Base-by-base conservation (phyloP, 2,888 invertebrate genomes). In the Saturnia japonica region DNA sequence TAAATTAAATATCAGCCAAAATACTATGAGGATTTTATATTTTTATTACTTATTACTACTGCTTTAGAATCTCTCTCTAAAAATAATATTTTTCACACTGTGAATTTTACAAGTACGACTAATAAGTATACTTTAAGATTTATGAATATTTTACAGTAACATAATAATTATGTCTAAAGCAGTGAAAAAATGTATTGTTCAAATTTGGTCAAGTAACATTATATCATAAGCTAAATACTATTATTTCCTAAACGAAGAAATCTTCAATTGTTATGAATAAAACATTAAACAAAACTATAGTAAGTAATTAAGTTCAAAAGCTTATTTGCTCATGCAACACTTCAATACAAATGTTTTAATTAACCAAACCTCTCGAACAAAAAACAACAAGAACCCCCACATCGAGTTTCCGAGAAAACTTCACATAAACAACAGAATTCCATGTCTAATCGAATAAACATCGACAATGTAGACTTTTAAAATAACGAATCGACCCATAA, bases 271-370 rank as follows among this genome's bases (percentile, higher is more conserved):
- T 85, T 82, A 76, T 83, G 47, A 64, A 66, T 22, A 54, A 43
- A 28, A 69, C 25, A 8, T 28, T 6, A 62, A 68, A 64, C 47
- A 62, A 28, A 40, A 28, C 19, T n/a, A 60, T 22, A 28, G 25
- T 42, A 62, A 69, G 64, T 69, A 67, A 71, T 57, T 62, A 76
- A 78, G 78, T 75, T 73, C 70, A 76, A 82, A 82, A 82, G 85
- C 81, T n/a, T 82, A 85, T 86, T 87, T 87, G 89, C 82, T 78
- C 81, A 85, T 80, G 83, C 86, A 85, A 85, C 85, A 83, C 78
- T 78, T 85, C 82, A 88, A 88, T 89, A 88, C 85, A 86, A 88
- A 91, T 87, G 89, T 89, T 91, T 91, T 90, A 88, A 92, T 93
- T 91, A 89, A 82, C 80, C 81, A 84, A 85, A 80, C 78, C 75